Base-by-base conservation (phyloP, 2,113 vertebrate species). In the Cryptomyrus ogoouensis region DNA sequence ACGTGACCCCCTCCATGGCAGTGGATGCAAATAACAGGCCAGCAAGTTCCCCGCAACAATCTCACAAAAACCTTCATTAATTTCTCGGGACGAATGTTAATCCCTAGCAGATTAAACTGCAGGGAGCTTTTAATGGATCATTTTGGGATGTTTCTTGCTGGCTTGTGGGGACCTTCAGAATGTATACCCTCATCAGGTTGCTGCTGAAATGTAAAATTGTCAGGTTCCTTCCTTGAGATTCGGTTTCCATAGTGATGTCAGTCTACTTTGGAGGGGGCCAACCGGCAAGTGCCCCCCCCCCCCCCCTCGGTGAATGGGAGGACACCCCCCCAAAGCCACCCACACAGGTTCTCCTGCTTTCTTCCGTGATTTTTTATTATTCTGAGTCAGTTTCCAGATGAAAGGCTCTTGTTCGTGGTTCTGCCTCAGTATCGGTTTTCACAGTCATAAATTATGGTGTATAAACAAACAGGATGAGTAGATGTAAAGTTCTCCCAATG, bases 201-300 rank as follows among this genome's bases (percentile, higher is more conserved):
- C 58, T 62, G 58, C 8, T 1, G 2, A 58, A 58, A 58, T 62
- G 24, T n/a, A 10, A 62, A 62, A 62, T n/a, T 62, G 7, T 62
- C 58, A n/a, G 24, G 58, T 62, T 49, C 44, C 44, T n/a, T 46
- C 83, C n/a, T 46, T 27, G 39, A n/a, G 17, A 35, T 21, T 42
- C 9, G 42, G 83, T 85, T 85, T 85, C 83, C 83, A 85, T 46
- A 46, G 83, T 24, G 83, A 85, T 46, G 83, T n/a, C 83, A 84
- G 21, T 39, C 80, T 84, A 13, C 80, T 24, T 44, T 10, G 9
- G 80, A 9, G 44, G 7, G 24, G 39, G 19, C 42, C 15, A 84
- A 84, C 47, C 27, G 42, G 19, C n/a, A 24, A 21, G n/a, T 27
- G 21, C 12, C 44, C 1, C 27, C 42, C 83, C 83, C 27, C 42